phyloP scores from a whole-genome alignment of 2,113 vertebrate genomes.

The Eclectus roratus region DNA sequence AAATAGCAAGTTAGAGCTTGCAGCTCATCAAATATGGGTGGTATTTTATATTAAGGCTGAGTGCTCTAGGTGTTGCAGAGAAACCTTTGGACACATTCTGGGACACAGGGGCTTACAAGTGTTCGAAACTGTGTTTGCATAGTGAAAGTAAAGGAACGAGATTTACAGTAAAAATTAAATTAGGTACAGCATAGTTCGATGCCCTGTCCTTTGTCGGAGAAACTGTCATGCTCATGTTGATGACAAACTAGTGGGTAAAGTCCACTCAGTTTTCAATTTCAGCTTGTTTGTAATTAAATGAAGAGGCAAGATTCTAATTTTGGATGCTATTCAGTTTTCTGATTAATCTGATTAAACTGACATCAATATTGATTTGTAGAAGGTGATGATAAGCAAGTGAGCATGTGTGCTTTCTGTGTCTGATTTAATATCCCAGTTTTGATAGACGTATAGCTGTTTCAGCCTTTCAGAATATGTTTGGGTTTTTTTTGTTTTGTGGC shows the following conservation, averaged over 20 bases:
- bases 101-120: not conserved
- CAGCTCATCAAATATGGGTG: not conserved
- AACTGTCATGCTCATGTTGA: not conserved
- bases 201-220: not conserved
- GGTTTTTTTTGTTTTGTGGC: not conserved
- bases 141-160: not conserved
- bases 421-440: not conserved
- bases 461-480: not conserved
- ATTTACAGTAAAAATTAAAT: not conserved
- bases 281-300: slow-evolving; percentile 9
- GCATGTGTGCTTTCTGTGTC: not conserved
- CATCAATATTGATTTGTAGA: not conserved
- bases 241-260: not conserved
- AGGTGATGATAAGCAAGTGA: not conserved
- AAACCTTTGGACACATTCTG: not conserved
- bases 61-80: not conserved
- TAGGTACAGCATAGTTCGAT: not conserved
- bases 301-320: not conserved
- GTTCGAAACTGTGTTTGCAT: not conserved
- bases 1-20: not conserved
- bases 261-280: not conserved
- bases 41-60: not conserved
- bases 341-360: slow-evolving; percentile 1
- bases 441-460: not conserved
- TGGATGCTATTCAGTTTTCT: slow-evolving; percentile 21